These are phyloP conservation scores for Indri indri DNA, from an alignment of 2,113 vertebrate species.

Conservation along the genomic window DNA sequence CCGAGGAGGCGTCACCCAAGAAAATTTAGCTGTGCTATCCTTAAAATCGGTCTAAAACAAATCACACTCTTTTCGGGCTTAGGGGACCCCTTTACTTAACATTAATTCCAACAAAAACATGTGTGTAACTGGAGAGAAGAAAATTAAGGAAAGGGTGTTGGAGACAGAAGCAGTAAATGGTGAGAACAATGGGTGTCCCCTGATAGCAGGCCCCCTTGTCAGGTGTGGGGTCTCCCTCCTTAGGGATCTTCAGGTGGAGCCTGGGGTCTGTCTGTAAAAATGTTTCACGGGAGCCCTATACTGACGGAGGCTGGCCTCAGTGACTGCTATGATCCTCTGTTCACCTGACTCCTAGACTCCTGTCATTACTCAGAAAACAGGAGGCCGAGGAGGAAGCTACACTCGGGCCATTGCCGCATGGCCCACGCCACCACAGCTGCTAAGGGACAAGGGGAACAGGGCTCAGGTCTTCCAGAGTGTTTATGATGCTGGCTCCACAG, in stretches of 20 bases:
- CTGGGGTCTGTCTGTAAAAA: too few relatives aligned
- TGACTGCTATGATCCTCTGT: accelerated
- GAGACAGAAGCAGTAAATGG: neutral
- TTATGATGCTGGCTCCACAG: accelerated
- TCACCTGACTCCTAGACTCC: neutral
- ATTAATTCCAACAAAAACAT: neutral
- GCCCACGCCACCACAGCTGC: neutral
- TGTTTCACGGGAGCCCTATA: neutral
- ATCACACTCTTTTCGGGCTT: neutral
- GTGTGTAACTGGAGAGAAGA: neutral
- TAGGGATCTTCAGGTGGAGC: neutral
- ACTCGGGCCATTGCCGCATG: accelerated
- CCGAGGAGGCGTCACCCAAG: neutral
- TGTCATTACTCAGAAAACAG: neutral
- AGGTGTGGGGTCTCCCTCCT: neutral
- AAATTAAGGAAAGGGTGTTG: neutral
- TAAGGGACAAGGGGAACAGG: neutral
- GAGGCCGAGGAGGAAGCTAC: neutral
- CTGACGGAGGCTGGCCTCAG: neutral
- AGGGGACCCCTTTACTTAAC: neutral
- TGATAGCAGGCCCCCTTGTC: accelerated
- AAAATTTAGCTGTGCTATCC: neutral
- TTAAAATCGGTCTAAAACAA: neutral
- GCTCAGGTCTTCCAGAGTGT: neutral
- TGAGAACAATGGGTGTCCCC: neutral